Percentiles rank a stretch among this genome's conserved stretches.
Conservation (phyloP, 2,888 invertebrate species). For the Lithophane ornitopus region DNA sequence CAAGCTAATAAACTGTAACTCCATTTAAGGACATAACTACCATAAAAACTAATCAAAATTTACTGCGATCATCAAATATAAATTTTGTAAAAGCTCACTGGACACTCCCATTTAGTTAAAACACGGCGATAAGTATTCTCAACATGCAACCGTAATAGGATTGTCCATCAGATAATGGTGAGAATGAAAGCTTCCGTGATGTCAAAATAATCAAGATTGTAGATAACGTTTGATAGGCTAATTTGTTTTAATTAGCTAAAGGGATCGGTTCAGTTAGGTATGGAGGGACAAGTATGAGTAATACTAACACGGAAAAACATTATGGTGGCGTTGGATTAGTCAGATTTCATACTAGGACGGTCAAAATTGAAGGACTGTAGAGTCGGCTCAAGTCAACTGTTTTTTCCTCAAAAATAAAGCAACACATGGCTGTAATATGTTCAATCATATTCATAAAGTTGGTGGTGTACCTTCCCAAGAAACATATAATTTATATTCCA, state of each 20-base stretch:
- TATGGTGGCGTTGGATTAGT: background rate
- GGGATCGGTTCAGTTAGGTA: conserved; percentile 14
- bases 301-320: background rate
- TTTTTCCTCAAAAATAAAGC: background rate
- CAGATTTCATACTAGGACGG: background rate
- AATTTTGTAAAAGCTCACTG: conserved; percentile 48
- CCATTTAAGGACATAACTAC: conserved; percentile 11
- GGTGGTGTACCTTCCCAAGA: background rate
- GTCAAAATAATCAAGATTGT: conserved; percentile 64
- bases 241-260: conserved; percentile 62
- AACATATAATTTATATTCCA: conserved; percentile 10
- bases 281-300: conserved; percentile 16
- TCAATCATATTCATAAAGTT: background rate
- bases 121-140: conserved; percentile 54
- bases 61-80: conserved; percentile 48
- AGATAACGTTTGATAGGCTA: conserved; percentile 60
- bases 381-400: background rate
- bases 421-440: background rate
- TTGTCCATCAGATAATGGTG: conserved; percentile 62
- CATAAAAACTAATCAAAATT: conserved; percentile 52
- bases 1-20: conserved; percentile 17
- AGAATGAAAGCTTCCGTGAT: conserved; percentile 65
- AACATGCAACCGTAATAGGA: conserved; percentile 66
- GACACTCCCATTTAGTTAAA: conserved; percentile 60
- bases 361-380: background rate